Evolutionary conservation across 2,888 invertebrate species (phyloP), one percentile per base, ranked within the genome.

Genomic region (Lasioglossum leucozonium): DNA sequence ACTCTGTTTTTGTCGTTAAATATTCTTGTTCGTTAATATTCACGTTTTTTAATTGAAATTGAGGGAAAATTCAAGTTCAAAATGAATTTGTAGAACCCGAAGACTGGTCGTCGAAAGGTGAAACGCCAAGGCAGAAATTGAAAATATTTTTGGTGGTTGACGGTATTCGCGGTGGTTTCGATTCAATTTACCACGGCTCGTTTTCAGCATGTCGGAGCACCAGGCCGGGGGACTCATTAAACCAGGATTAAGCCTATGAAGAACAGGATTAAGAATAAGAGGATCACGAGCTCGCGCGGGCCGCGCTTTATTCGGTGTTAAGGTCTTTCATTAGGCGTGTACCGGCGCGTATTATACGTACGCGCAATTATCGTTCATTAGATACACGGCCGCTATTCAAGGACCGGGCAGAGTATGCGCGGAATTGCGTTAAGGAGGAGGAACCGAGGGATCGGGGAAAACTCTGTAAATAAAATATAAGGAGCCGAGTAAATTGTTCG

Each of bases 361-460:
- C 74, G 85, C 44, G 86, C 69, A 85, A 86, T 86, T 85, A 86
- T 77, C 77, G 85, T 78, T 81, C 81, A 78, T 86, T 81, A 85
- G 81, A 81, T 72, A 75, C 81, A 40, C 72, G 42, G 65, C 8
- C 37, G 34, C 26, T 4, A 13, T 34, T 69, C 69, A 40, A 55
- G 40, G 37, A 18, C 11, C 37, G 71, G 47, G 16, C 18, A 18
- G 75, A 26, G 85, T 81, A 86, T 86, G 85, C 75, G 44, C 13
- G 84, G 84, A 87, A 89, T 77, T 72, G 77, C 82, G 79, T 79
- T 82, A 86, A 86, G 78, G 86, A 86, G 86, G 86, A 85, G 84
- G 85, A 79, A 82, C 51, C 75, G 72, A 69, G 71, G 76, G 84
- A 79, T 67, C 86, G 40, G 77, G 77, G 74, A 86, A 86, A 87